These are phyloP conservation scores for Semibalanus balanoides DNA, from an alignment of 1,140 invertebrate genomes.

Conservation along the genomic window DNA sequence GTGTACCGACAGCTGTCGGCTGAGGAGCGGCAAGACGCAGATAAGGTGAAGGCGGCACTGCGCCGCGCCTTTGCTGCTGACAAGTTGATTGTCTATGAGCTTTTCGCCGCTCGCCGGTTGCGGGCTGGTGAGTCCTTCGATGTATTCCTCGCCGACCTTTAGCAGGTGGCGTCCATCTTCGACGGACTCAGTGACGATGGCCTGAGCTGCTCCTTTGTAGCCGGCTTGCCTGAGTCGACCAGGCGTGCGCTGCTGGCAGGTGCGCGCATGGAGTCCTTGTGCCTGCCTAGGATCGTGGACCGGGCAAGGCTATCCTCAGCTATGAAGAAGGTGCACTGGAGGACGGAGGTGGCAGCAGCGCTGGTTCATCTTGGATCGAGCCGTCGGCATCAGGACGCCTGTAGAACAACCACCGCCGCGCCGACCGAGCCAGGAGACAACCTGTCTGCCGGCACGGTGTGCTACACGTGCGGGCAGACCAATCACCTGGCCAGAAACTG, in stretches of 20 bases:
- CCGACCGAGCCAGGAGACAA: too few relatives aligned
- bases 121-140: slow-evolving; percentile 3
- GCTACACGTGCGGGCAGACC: too few relatives aligned
- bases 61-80: slow-evolving; percentile 9
- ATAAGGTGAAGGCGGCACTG: slow-evolving; percentile 6
- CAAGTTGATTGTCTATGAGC: slow-evolving; percentile 1
- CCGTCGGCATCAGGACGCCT: too few relatives aligned
- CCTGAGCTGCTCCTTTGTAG: slow-evolving; percentile 7
- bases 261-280: slow-evolving; percentile 7
- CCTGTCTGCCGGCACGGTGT: too few relatives aligned
- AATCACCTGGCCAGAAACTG: too few relatives aligned
- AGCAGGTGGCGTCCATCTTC: not conserved
- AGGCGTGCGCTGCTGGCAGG: not conserved
- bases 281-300: slow-evolving; percentile 1
- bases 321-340: not conserved
- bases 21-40: not conserved
- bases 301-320: not conserved
- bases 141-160: slow-evolving; percentile 5
- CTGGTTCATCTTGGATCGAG: not conserved
- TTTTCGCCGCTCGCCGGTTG: slow-evolving; percentile 3
- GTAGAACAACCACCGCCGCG: too few relatives aligned
- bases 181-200: slow-evolving; percentile 3
- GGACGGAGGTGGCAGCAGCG: too few relatives aligned
- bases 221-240: slow-evolving; percentile 3
- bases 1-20: slow-evolving; percentile 10